phyloP scores from a whole-genome alignment of 2,797 vertebrate genomes.

The Catharus ustulatus region DNA sequence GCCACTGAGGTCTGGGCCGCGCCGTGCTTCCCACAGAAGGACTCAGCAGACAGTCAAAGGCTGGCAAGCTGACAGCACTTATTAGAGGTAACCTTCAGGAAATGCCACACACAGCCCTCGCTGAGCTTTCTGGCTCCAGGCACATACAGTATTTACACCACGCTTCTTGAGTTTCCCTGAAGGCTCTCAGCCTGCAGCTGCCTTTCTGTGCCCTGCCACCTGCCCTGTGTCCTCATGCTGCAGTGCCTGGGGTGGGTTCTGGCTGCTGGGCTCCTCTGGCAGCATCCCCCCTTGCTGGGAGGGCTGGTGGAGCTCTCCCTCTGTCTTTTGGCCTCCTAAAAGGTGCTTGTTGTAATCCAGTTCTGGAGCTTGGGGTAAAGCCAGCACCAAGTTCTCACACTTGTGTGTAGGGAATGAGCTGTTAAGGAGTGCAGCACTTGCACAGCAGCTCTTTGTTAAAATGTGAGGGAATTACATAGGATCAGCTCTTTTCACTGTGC shows the following conservation, averaged over 20 bases:
- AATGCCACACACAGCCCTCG: conserved; percentile 54
- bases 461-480: neutral
- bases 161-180: conserved; percentile 29
- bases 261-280: neutral
- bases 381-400: neutral
- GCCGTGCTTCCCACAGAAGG: neutral
- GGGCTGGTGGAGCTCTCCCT: neutral
- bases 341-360: neutral
- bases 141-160: conserved; percentile 31
- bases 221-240: neutral
- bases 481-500: neutral
- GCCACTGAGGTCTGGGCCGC: neutral
- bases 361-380: neutral
- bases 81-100: conserved; percentile 72
- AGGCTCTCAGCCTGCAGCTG: conserved; percentile 42
- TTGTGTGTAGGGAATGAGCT: neutral
- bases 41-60: conserved; percentile 16
- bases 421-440: neutral
- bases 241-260: neutral
- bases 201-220: conserved; percentile 5
- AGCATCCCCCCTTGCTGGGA: accelerated
- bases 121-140: conserved; percentile 46
- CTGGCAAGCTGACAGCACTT: conserved; percentile 63
- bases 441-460: neutral
- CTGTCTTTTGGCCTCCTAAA: neutral